Evolutionary conservation across 2,888 invertebrate species (phyloP).

Genomic region (Melinaea menophilus): DNA sequence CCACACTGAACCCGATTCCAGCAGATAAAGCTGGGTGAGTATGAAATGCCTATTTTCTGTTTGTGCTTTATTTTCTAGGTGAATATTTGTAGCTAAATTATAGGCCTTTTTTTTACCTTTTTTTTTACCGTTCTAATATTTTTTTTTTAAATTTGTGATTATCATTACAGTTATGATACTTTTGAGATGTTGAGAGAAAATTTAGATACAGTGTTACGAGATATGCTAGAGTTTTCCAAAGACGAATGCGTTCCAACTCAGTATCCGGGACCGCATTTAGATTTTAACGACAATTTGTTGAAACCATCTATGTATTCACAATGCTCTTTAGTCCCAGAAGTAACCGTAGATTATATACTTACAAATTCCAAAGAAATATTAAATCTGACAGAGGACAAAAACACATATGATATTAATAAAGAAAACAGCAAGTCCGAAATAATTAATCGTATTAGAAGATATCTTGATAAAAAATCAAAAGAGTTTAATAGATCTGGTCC

Average conservation of each 20-base stretch:
- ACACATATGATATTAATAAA: conserved; percentile 31
- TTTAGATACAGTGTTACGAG: conserved; percentile 82
- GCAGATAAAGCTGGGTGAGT: conserved; percentile 86
- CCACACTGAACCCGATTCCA: conserved; percentile 89
- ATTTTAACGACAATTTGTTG: conserved; percentile 51
- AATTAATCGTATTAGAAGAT: conserved; percentile 60
- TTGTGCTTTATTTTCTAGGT: too few relatives aligned
- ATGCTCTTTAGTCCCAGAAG: conserved; percentile 18
- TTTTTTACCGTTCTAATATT: not conserved
- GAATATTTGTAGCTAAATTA: too few relatives aligned
- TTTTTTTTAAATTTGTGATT: conserved; percentile 1
- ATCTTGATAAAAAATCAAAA: conserved; percentile 52
- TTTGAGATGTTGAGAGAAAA: conserved; percentile 93
- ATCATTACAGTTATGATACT: conserved; percentile 83
- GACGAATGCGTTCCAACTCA: conserved; percentile 46
- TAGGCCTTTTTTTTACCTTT: not conserved
- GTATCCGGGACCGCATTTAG: conserved; percentile 62
- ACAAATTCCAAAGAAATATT: conserved; percentile 35
- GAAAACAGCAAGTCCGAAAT: conserved; percentile 47
- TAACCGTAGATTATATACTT: conserved; percentile 38
- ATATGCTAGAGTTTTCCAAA: conserved; percentile 79
- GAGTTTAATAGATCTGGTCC: conserved; percentile 39
- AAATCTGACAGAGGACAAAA: conserved; percentile 34
- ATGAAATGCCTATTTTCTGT: too few relatives aligned
- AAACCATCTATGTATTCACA: conserved; percentile 30